phyloP scores from a whole-genome alignment of 2,888 invertebrate genomes.

The Neuroscelio doddi region DNA sequence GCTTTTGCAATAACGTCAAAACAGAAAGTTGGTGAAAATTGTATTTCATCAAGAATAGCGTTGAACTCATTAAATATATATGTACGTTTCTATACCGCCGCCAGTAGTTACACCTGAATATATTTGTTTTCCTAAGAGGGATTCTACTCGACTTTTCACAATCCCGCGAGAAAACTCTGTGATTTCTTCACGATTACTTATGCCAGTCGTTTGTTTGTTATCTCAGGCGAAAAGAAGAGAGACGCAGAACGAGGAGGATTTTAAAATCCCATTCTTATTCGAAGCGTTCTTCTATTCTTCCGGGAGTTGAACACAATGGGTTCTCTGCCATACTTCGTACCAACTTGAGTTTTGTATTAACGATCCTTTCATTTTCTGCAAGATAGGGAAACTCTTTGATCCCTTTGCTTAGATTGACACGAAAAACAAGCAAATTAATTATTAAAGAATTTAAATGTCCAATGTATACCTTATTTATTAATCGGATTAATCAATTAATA shows the following conservation, averaged over 20 bases:
- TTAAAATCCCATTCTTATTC: slow-evolving; percentile 52
- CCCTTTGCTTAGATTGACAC: slow-evolving; percentile 35
- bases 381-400: slow-evolving; percentile 43
- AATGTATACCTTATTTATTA: slow-evolving; percentile 13
- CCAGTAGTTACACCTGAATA: slow-evolving; percentile 24
- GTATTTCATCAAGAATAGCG: slow-evolving; percentile 14
- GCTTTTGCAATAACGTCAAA: slow-evolving; percentile 16
- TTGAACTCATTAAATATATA: slow-evolving; percentile 26
- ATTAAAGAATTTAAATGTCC: slow-evolving; percentile 48
- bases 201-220: slow-evolving; percentile 31
- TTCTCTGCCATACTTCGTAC: slow-evolving; percentile 38
- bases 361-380: slow-evolving; percentile 55
- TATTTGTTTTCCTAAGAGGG: slow-evolving; percentile 21
- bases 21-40: slow-evolving; percentile 11
- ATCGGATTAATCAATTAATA: no score
- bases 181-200: slow-evolving; percentile 31
- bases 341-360: slow-evolving; percentile 59
- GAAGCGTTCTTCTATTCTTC: slow-evolving; percentile 45
- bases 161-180: slow-evolving; percentile 16
- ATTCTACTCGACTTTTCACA: slow-evolving; percentile 23
- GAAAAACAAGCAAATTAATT: slow-evolving; percentile 50
- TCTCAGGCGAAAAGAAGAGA: slow-evolving; percentile 12
- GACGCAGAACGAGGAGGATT: slow-evolving; percentile 23
- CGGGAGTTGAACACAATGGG: slow-evolving; percentile 52
- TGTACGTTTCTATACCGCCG: slow-evolving; percentile 7